Conservation (phyloP, 2,113 vertebrate species). For the Rostratula benghalensis region DNA sequence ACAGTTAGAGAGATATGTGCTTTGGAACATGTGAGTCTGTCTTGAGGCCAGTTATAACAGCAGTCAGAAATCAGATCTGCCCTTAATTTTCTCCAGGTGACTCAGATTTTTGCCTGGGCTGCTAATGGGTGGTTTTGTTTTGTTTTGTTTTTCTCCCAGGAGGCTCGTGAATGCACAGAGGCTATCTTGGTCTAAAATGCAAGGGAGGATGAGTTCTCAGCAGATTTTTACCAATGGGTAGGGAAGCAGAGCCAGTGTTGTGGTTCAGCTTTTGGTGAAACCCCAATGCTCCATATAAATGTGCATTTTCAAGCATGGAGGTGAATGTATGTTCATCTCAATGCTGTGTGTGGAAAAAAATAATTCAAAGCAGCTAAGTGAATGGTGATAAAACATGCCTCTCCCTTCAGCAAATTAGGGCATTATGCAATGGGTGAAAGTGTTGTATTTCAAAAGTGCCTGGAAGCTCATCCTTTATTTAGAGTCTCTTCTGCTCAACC, state of each 20-base stretch:
- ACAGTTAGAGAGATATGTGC: not conserved
- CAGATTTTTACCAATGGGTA: not conserved
- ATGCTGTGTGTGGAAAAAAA: not conserved
- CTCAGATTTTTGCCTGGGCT: not conserved
- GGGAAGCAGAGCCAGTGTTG: not conserved
- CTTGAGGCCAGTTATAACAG: not conserved
- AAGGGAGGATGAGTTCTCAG: not conserved
- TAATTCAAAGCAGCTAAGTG: not conserved
- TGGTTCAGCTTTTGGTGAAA: not conserved
- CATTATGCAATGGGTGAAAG: not conserved
- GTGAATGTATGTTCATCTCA: not conserved
- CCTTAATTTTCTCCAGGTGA: not conserved
- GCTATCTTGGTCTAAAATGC: not conserved
- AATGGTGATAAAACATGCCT: not conserved
- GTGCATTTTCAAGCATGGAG: not conserved
- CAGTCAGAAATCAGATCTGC: constrained; percentile 5
- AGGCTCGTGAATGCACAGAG: not conserved
- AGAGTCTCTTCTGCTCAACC: not conserved
- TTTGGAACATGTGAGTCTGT: not conserved
- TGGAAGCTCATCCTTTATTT: not conserved
- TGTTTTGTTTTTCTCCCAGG: not conserved
- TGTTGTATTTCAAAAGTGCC: not conserved
- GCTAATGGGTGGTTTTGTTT: not conserved
- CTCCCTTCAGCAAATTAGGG: not conserved
- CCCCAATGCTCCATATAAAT: accelerated